Percentiles rank a stretch among this genome's conserved stretches.
Conservation (phyloP, 2,113 vertebrate species). For the Mystacornis crossleyi region DNA sequence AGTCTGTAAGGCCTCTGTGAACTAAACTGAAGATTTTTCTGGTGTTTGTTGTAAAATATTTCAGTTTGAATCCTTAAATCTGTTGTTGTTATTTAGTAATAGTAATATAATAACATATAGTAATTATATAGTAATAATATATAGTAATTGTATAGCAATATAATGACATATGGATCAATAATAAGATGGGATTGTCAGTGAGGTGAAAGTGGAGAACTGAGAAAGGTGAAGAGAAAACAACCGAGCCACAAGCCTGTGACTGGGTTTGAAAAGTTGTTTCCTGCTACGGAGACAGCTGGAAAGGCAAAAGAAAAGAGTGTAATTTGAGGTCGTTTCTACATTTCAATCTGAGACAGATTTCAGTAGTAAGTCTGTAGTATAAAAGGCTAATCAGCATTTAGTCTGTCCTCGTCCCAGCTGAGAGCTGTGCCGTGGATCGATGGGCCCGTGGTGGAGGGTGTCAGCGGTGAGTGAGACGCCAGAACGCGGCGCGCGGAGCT, state of each 20-base stretch:
- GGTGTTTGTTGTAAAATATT: neutral
- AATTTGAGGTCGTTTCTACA: neutral
- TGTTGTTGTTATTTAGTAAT: neutral
- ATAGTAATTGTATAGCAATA: neutral
- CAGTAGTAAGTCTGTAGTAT: neutral
- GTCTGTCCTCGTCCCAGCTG: neutral
- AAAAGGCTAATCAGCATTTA: neutral
- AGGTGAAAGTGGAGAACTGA: neutral
- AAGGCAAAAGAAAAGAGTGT: neutral
- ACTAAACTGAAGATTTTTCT: neutral
- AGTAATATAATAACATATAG: neutral
- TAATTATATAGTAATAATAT: neutral
- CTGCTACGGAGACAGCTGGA: neutral
- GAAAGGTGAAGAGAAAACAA: neutral
- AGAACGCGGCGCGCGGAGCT: neutral
- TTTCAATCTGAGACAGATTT: neutral
- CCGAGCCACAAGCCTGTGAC: neutral
- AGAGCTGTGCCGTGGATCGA: neutral
- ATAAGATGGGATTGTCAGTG: neutral
- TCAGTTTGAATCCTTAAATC: neutral
- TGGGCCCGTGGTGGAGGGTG: neutral
- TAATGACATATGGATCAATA: neutral
- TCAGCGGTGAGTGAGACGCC: fast-evolving
- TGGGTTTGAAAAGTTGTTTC: neutral
- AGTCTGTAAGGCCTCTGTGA: neutral